Evolutionary conservation across 2,888 invertebrate species (phyloP), one percentile per base, ranked within the genome.

Genomic region (Dynastes grantii): DNA sequence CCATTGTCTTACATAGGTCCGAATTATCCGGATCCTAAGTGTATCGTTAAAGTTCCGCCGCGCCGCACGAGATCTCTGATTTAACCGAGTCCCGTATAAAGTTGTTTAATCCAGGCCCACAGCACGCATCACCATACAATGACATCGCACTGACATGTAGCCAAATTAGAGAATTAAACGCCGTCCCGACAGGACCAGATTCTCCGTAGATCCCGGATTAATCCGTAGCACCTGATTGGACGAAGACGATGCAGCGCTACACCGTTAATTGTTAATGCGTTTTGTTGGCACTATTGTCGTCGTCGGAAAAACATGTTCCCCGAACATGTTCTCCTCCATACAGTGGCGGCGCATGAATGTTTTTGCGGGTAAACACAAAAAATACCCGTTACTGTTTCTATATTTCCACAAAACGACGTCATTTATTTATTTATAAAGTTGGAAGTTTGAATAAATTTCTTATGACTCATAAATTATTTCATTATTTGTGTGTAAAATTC

Each of bases 121-220:
- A 67, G 55, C 11, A 11, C 11, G 37, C 40, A 55, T 53, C 40
- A 37, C 40, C 40, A 64, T 53, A 53, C 29, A 70, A 51, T n/a
- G 53, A 70, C 16, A 70, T 70, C 53, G 70, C 49, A 68, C 45
- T 77, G 70, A 77, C 70, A 70, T 77, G 77, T 61, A 58, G 58
- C 45, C 51, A 76, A 76, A 76, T 76, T 76, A 67, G 55, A 76
- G 77, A 63, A 63, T 71, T 71, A 71, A 63, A 51, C 32, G 61
- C 58, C 22, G 4, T 32, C 11, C 16, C 22, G 27, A 29, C 40
- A 67, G 5, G 45, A 67, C 58, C 29, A 58, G 58, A 32, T 58
- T 58, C 22, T 58, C 9, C 8, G 22, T 58, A 73, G 37, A 73
- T 16, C 71, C 55, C 37, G 55, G 53, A 32, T 55, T 55, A 55